Evolutionary conservation across 2,113 vertebrate genomes (phyloP).

Genomic region (Pimephales promelas): DNA sequence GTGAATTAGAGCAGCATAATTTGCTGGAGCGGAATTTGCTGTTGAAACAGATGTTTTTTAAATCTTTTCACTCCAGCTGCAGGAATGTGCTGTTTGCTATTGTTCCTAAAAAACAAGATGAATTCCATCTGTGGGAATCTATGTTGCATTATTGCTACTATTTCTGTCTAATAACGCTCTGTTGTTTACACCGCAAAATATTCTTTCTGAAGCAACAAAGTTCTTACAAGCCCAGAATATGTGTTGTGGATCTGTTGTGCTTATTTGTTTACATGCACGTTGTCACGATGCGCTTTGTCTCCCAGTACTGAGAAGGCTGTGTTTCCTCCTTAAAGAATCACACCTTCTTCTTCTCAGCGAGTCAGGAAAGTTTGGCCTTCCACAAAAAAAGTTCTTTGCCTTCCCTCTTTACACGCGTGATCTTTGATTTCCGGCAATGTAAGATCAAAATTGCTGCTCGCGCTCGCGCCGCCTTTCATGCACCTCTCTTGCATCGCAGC

Average conservation of each 20-base stretch:
- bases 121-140: conserved; percentile 38
- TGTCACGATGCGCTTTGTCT: conserved; percentile 46
- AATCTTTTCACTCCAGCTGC: conserved; percentile 22
- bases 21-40: conserved; percentile 40
- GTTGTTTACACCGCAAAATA: conserved; percentile 52
- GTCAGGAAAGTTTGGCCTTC: conserved; percentile 75
- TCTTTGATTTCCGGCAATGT: conserved; percentile 79
- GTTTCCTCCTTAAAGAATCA: conserved; percentile 27
- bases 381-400: conserved; percentile 66
- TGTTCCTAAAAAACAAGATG: conserved; percentile 57
- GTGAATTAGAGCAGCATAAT: conserved; percentile 55
- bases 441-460: conserved; percentile 76
- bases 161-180: conserved; percentile 49
- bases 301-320: conserved; percentile 29
- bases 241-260: conserved; percentile 33
- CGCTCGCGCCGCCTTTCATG: conserved; percentile 74
- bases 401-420: conserved; percentile 72
- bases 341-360: conserved; percentile 22
- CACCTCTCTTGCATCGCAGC: conserved; percentile 69
- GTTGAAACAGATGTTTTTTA: conserved; percentile 54
- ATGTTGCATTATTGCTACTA: conserved; percentile 44
- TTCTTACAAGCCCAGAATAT: conserved; percentile 39
- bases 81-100: conserved; percentile 34
- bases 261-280: conserved; percentile 49
- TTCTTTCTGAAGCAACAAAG: conserved; percentile 50